Evolutionary conservation across 2,888 invertebrate species (phyloP).

Genomic region (Myathropa florea): DNA sequence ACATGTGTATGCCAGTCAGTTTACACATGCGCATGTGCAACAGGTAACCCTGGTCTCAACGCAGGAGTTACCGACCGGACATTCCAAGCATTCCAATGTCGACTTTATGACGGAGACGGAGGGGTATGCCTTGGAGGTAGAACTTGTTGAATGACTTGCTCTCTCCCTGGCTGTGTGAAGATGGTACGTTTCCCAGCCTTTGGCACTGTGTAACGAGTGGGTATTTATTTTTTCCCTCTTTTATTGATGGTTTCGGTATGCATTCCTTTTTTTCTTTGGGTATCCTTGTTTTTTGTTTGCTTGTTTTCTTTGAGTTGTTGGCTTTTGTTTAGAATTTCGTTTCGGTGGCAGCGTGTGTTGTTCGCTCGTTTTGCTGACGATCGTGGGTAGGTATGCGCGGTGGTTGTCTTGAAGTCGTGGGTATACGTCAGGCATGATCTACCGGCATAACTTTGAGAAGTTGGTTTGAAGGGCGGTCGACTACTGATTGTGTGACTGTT

Average conservation of each 20-base stretch:
- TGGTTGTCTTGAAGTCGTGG: background rate
- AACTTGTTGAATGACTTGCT: background rate
- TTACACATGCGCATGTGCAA: background rate
- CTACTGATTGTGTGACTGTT: constrained; percentile 34
- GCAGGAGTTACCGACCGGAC: background rate
- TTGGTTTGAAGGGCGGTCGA: background rate
- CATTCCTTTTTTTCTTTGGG: background rate
- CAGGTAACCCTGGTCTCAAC: background rate
- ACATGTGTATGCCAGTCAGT: background rate
- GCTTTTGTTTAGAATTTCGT: background rate
- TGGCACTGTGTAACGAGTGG: background rate
- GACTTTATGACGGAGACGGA: background rate
- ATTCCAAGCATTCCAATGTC: background rate
- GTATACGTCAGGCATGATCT: background rate
- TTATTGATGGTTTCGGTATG: background rate
- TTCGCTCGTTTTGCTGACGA: background rate
- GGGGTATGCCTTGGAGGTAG: background rate
- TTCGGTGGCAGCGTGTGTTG: background rate
- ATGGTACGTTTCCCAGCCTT: background rate
- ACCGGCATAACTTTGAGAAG: constrained; percentile 26
- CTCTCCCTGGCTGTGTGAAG: background rate
- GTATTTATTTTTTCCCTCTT: background rate
- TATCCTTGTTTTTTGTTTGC: background rate
- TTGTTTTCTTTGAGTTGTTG: background rate
- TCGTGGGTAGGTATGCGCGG: background rate